These are phyloP conservation scores for Helicoverpa assulta DNA, from an alignment of 2,888 invertebrate species.

Conservation along the genomic window DNA sequence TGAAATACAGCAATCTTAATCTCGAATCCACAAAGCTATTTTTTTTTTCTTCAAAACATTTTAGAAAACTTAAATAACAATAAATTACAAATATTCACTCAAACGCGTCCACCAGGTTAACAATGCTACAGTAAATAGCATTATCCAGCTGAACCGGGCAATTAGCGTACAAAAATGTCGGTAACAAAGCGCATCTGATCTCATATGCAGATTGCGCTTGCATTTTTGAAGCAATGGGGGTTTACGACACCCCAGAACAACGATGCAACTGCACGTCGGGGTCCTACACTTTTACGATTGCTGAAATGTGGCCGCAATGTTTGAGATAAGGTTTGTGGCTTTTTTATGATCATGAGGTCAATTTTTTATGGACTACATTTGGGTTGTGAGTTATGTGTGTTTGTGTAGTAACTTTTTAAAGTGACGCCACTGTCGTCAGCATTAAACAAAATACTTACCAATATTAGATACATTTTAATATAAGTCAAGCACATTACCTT, in stretches of 20 bases:
- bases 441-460: no score
- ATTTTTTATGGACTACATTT: background rate
- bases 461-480: no score
- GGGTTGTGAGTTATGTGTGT: background rate
- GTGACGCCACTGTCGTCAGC: no score
- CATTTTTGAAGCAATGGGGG: slow-evolving; percentile 68
- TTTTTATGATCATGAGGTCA: slow-evolving; percentile 9
- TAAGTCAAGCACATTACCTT: no score
- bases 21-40: no score
- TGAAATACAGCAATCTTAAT: no score
- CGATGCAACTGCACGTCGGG: slow-evolving; percentile 18
- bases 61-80: no score
- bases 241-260: slow-evolving; percentile 35
- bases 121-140: slow-evolving; percentile 58
- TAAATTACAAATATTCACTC: slow-evolving; percentile 1
- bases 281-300: slow-evolving; percentile 11
- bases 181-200: slow-evolving; percentile 67
- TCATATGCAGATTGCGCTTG: slow-evolving; percentile 74
- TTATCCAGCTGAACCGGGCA: slow-evolving; percentile 51
- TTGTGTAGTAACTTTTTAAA: no score
- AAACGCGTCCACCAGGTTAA: slow-evolving; percentile 10
- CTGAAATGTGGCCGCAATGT: slow-evolving; percentile 8
- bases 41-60: no score
- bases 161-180: slow-evolving; percentile 70
- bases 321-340: background rate